These are phyloP conservation scores for Aurelia sp. DNA, from an alignment of 30 jellyfish, hydroid and myxozoan species.

Conservation along the genomic window DNA sequence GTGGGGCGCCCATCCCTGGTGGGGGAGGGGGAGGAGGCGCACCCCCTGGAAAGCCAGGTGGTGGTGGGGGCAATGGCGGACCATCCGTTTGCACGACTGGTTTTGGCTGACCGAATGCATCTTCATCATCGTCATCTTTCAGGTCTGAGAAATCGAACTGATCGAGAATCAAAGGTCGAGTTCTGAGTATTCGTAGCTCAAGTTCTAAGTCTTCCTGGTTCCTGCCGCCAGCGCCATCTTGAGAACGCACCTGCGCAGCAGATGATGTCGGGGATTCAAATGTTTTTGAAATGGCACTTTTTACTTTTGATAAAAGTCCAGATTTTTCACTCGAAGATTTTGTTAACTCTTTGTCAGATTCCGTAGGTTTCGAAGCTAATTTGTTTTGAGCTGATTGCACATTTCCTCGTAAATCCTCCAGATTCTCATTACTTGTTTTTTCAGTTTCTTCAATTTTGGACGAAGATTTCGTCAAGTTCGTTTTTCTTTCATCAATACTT, in stretches of 20 bases:
- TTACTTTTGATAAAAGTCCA: slow-evolving; percentile 83
- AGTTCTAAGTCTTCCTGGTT: slow-evolving; percentile 94
- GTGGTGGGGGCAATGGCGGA: slow-evolving; percentile 92
- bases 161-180: slow-evolving; percentile 81
- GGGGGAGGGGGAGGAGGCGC: slow-evolving; percentile 91
- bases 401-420: slow-evolving; percentile 70
- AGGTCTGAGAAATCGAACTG: slow-evolving; percentile 95
- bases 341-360: slow-evolving; percentile 64
- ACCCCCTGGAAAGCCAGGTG: slow-evolving; percentile 94
- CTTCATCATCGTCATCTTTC: slow-evolving; percentile 94
- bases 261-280: slow-evolving; percentile 84
- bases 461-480: slow-evolving; percentile 64
- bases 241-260: slow-evolving; percentile 32
- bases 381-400: slow-evolving; percentile 82
- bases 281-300: slow-evolving; percentile 85
- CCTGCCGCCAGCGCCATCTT: slow-evolving; percentile 36
- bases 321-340: slow-evolving; percentile 81
- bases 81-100: slow-evolving; percentile 55
- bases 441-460: slow-evolving; percentile 78
- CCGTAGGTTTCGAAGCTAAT: slow-evolving; percentile 69
- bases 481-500: slow-evolving; percentile 70
- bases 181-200: slow-evolving; percentile 86
- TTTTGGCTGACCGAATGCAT: slow-evolving; percentile 80
- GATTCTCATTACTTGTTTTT: slow-evolving; percentile 36
- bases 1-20: slow-evolving; percentile 52